Evolutionary conservation across 2,113 vertebrate species (phyloP), one percentile per base, ranked within the genome.

Genomic region (Rhineura floridana): DNA sequence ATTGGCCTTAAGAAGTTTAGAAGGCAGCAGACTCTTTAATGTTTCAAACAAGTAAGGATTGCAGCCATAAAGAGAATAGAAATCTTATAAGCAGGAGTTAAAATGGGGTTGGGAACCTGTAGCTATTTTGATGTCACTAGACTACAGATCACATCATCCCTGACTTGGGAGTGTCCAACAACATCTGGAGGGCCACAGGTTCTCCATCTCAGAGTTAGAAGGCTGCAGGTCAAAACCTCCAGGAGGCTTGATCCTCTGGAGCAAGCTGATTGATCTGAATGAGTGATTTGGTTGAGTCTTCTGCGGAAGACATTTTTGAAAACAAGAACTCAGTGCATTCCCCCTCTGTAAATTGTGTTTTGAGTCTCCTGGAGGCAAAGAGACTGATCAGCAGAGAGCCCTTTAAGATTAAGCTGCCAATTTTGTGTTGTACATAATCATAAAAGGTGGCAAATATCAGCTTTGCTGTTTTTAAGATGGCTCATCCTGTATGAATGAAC

Each of bases 351-450:
- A n/a, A 15, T 55, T 72, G 42, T 76, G 28, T 67, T 28, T 65
- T 50, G 50, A n/a, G 42, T 50, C 46, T 70, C 21, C 44, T 17
- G 15, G 9, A 70, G 33, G 44, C 65, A 83, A 13, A 48, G 33
- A 36, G n/a, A 25, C 1, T 36, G 50, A 17, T 3, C 10, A 19
- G 8, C n/a, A 84, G 21, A 19, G 50, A 75, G 36, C 50, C 28
- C 42, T 55, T 63, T 62, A 62, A 87, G 82, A 36, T 81, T 70
- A 81, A 63, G 33, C 19, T 75, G 19, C 52, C 23, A 69, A 87
- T 92, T 91, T 90, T 48, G 52, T 88, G 81, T 55, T 46, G 90
- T 90, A 62, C 73, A 82, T 82, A 33, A 82, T 48, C 50, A 39
- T 79, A 91, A 92, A 87, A 92, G 19, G 44, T 13, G 62, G 42